phyloP scores from a whole-genome alignment of 2,113 vertebrate species.

The Paralichthys olivaceus region DNA sequence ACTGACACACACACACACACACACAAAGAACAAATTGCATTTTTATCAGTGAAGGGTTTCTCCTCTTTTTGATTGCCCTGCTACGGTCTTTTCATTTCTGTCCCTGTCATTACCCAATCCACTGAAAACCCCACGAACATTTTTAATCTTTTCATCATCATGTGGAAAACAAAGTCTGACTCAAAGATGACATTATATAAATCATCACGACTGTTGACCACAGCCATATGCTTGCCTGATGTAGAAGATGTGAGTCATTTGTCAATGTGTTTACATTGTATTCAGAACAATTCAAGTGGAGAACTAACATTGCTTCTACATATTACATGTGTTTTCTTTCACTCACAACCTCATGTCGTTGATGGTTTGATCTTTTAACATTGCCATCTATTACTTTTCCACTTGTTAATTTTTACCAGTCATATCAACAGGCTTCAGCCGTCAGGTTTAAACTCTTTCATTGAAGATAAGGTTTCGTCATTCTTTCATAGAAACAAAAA shows the following conservation, averaged over 20 bases:
- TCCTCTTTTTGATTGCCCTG: constrained; percentile 24
- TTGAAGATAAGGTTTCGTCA: background rate
- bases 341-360: constrained; percentile 10
- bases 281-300: constrained; percentile 29
- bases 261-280: constrained; percentile 53
- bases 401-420: constrained; percentile 8
- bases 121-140: constrained; percentile 10
- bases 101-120: constrained; percentile 38
- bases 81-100: constrained; percentile 28
- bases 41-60: constrained; percentile 59
- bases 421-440: constrained; percentile 14
- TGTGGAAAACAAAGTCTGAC: constrained; percentile 50
- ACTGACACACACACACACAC: constrained; percentile 26
- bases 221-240: constrained; percentile 58
- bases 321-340: constrained; percentile 24
- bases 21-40: constrained; percentile 37
- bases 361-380: background rate
- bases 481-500: constrained; percentile 6
- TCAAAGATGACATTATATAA: constrained; percentile 27
- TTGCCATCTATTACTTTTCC: constrained; percentile 11
- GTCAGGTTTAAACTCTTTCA: background rate
- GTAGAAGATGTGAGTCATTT: constrained; percentile 67
- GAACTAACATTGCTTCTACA: constrained; percentile 36
- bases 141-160: constrained; percentile 53
- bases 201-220: constrained; percentile 37